Percentiles rank a stretch among this genome's conserved stretches.
Evolutionary conservation across 2,888 invertebrate genomes (phyloP).

Genomic region (Plebejus argus): DNA sequence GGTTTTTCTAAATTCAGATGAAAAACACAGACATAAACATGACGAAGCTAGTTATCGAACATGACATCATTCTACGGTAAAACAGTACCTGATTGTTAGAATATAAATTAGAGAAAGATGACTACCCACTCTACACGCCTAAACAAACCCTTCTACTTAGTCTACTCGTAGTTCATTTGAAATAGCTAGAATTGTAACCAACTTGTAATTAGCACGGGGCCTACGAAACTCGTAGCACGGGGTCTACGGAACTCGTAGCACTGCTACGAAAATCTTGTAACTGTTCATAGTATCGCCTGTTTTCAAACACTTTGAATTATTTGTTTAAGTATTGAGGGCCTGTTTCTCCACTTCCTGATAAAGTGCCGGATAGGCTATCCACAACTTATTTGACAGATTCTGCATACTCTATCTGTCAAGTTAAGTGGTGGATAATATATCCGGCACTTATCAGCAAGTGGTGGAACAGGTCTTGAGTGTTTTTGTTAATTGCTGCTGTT

Average conservation of each 20-base stretch:
- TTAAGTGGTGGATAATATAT: too few relatives aligned
- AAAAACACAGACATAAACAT: neutral
- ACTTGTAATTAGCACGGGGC: neutral
- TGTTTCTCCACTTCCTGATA: too few relatives aligned
- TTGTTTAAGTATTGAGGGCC: too few relatives aligned
- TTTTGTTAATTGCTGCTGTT: neutral
- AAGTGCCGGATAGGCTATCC: too few relatives aligned
- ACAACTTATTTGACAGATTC: too few relatives aligned
- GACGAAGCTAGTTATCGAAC: neutral
- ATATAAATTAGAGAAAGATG: neutral
- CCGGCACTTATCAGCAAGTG: too few relatives aligned
- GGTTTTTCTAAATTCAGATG: slow-evolving; percentile 1
- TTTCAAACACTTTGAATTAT: neutral
- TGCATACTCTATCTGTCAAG: too few relatives aligned
- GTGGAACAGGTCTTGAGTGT: too few relatives aligned
- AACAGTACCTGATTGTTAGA: neutral
- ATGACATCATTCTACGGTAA: neutral
- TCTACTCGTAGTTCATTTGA: neutral
- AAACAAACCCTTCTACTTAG: neutral
- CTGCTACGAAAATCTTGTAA: neutral
- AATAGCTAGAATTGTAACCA: neutral
- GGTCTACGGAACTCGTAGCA: neutral
- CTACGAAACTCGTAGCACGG: neutral
- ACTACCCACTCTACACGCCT: neutral
- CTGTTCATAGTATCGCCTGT: neutral